These are phyloP conservation scores for Loris lydekkerianus DNA, from an alignment of 2,797 vertebrate species.

Conservation along the genomic window DNA sequence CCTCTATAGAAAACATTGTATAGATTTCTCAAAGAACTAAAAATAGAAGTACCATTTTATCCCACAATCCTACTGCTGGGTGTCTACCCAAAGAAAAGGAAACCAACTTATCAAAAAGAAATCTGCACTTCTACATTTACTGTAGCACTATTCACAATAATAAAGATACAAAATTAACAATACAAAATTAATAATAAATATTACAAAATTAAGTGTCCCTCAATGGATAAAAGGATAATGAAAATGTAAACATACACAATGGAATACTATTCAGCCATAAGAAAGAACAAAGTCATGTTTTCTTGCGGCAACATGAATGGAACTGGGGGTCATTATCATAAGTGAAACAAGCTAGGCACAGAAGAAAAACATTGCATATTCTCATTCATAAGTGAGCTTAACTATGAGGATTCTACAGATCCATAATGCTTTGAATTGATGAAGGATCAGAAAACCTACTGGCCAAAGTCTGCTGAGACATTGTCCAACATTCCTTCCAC, in stretches of 20 bases:
- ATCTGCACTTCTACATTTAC: neutral
- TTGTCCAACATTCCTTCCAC: neutral
- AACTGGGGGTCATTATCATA: too few species aligned
- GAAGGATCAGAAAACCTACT: neutral
- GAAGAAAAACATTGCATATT: too few species aligned
- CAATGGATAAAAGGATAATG: too few species aligned
- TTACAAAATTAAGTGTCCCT: too few species aligned
- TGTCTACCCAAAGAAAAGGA: neutral
- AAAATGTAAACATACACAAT: too few species aligned
- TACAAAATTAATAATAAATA: neutral
- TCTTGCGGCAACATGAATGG: too few species aligned
- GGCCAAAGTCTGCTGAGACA: neutral
- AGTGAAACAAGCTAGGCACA: too few species aligned
- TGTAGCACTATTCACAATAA: neutral
- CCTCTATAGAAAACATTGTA: too few species aligned
- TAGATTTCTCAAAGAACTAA: too few species aligned
- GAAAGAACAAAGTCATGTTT: too few species aligned
- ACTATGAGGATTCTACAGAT: neutral
- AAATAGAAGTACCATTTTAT: neutral
- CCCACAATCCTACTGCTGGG: neutral
- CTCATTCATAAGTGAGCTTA: neutral
- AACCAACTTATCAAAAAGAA: neutral
- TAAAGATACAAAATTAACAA: neutral
- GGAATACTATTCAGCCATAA: too few species aligned
- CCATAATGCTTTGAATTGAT: neutral